Base-by-base conservation (phyloP, 2,797 vertebrate species). In the Gallirallus australis region DNA sequence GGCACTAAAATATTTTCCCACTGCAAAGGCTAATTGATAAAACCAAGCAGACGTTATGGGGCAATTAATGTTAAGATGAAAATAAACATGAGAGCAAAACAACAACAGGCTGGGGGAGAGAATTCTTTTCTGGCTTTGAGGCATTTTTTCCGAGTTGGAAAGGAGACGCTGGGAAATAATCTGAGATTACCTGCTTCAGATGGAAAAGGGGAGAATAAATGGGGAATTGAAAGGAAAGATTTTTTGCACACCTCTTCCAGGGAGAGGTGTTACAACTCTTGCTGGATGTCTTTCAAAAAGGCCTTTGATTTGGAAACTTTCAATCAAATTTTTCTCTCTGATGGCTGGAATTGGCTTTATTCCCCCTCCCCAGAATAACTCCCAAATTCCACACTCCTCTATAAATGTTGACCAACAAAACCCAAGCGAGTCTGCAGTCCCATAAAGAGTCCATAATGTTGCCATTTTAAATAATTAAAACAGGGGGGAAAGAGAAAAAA, bases 21-120 rank as follows among this genome's bases (percentile, higher is more conserved):
- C 94, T 95, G 97, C 87, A 97, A 98, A 98, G 96, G 93, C 96
- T 98, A 98, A 98, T 98, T 98, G 97, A 98, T 98, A 97, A 96
- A 97, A 96, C 50, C 80, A 95, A 94, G 96, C 90, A 97, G 95
- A 93, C 12, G 8, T 94, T 95, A 94, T 79, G 95, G 94, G 92
- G 85, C 95, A 97, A 98, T 97, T 97, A 97, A 98, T 96, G 96
- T 97, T 95, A 96, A 86, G 83, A 94, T 92, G 86, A 96, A 93
- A 97, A 94, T 91, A 97, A 89, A 97, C 80, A 97, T 0, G 6
- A 91, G 94, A 88, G 84, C 79, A 94, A 97, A 97, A 96, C 93
- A 96, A 96, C 98, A 98, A 96, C 95, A 97, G 91, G 80, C 59
- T 94, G 80, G 48, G 0, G 4, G 71, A 66, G 85, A 52, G 37